Evolutionary conservation across 2,113 vertebrate genomes (phyloP).

Genomic region (Furnarius figulus): DNA sequence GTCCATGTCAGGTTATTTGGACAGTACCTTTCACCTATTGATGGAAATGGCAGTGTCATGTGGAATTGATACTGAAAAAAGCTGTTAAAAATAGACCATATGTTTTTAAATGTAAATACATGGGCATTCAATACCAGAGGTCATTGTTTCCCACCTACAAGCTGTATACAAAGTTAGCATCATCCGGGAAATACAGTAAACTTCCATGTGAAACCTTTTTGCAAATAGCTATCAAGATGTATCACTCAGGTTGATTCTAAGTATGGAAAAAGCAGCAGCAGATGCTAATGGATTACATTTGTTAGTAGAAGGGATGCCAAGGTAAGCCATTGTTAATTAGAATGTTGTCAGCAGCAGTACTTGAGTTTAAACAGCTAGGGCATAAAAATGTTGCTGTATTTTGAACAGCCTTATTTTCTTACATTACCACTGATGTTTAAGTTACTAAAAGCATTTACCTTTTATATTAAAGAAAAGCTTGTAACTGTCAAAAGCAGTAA

Average conservation of each 20-base stretch:
- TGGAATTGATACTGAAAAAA: background rate
- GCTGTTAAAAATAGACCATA: background rate
- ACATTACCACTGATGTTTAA: background rate
- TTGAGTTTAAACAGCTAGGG: background rate
- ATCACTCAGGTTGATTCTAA: background rate
- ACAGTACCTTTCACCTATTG: background rate
- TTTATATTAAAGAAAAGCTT: background rate
- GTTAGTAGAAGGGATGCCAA: background rate
- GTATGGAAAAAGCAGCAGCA: background rate
- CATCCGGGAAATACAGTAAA: background rate
- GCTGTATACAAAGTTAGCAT: background rate
- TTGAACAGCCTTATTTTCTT: background rate
- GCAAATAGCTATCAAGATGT: background rate
- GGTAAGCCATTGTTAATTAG: background rate
- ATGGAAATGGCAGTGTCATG: background rate
- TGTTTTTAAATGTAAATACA: background rate
- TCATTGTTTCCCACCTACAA: background rate
- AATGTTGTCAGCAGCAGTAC: background rate
- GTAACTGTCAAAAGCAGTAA: background rate
- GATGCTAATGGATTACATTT: background rate
- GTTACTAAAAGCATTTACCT: background rate
- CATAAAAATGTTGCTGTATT: background rate
- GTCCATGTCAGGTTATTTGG: rapidly evolving
- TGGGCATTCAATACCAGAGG: background rate
- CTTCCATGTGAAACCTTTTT: background rate